Evolutionary conservation across 2,113 vertebrate species (phyloP), one percentile per base, ranked within the genome.

Genomic region (Oxyruncus cristatus): DNA sequence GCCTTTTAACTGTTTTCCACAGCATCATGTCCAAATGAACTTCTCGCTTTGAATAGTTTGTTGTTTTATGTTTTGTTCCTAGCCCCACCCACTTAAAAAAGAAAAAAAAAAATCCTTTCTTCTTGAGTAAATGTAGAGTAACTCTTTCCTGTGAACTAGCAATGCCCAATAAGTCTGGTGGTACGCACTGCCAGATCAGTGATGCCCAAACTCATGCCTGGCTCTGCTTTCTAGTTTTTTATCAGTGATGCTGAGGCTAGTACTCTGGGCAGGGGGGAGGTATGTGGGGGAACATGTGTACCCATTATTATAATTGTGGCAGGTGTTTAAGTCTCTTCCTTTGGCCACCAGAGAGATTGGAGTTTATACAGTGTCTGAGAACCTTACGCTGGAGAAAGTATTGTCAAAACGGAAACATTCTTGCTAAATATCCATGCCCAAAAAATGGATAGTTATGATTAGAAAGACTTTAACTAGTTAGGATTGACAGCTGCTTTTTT

Each of bases 261-360:
- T 59, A 7, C 27, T 63, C 55, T n/a, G 12, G 2, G 3, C 11
- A 6, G 27, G 58, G 12, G 32, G 27, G 32, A 26, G 28, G n/a
- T 23, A n/a, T 14, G 0, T 22, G 0, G 14, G 28, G 6, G 20
- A 28, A 3, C 11, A 5, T 4, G 6, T 42, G 3, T 24, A 22
- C 18, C 13, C 20, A 5, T 44, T 35, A 7, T 19, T 70, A 33
- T 19, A 50, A 8, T 66, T 53, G 4, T 50, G 52, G 12, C n/a
- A 50, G 20, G 6, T 58, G 6, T 62, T 74, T 42, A 30, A 53
- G 22, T 53, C 28, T 70, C 17, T 90, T 41, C 1, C 49, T 81
- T 55, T 71, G 37, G 5, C 22, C 30, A 32, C 10, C 11, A 37
- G n/a, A 30, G 15, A 27, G 14, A n/a, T 1, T 70, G 55, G 41